phyloP scores from a whole-genome alignment of 2,888 invertebrate genomes.

The Hydroisotoma schaefferi region DNA sequence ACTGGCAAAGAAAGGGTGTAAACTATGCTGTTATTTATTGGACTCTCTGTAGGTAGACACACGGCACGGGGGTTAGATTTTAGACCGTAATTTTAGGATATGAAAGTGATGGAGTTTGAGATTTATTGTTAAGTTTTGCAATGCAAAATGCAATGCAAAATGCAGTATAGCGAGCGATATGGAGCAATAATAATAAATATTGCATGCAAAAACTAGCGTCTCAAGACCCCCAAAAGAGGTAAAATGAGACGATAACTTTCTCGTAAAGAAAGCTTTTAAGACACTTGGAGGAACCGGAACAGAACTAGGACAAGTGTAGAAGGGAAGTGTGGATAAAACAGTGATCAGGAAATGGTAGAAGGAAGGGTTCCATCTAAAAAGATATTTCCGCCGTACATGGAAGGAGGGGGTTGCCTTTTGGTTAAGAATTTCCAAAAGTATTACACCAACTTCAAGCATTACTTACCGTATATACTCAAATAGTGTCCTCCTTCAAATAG shows the following conservation, averaged over 20 bases:
- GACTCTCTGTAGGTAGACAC: too few species aligned
- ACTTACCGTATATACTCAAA: too few species aligned
- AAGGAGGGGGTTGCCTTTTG: neutral
- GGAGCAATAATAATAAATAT: neutral
- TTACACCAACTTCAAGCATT: too few species aligned
- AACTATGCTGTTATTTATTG: too few species aligned
- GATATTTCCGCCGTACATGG: neutral
- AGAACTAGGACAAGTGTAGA: neutral
- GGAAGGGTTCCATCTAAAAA: neutral
- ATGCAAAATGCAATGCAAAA: neutral
- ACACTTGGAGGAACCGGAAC: neutral
- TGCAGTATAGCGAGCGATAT: neutral
- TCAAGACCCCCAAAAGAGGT: neutral
- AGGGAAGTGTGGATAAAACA: slow-evolving; percentile 2
- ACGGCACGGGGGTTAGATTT: too few species aligned
- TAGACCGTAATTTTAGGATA: too few species aligned
- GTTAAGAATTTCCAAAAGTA: neutral
- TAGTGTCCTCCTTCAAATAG: too few species aligned
- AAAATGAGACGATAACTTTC: neutral
- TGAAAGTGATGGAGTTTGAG: too few species aligned
- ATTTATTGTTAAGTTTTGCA: too few species aligned
- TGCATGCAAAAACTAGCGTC: too few species aligned
- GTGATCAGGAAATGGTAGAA: neutral
- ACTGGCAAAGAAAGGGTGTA: too few species aligned
- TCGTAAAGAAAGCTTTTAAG: neutral